phyloP scores from a whole-genome alignment of 2,888 invertebrate species.

The Myopa testacea region DNA sequence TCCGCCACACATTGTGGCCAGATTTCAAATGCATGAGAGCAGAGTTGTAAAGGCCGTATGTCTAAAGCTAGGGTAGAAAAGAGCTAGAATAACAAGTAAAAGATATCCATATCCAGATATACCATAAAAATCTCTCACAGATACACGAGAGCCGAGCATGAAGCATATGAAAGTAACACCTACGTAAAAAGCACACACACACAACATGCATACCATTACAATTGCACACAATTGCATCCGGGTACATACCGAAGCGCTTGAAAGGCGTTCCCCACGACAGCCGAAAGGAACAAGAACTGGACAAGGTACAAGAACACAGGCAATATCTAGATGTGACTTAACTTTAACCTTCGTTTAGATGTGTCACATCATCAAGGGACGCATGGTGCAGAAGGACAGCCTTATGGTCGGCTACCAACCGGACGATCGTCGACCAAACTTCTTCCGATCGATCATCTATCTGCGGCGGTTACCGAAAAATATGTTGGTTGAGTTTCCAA shows the following conservation, averaged over 20 bases:
- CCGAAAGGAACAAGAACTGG: conserved; percentile 82
- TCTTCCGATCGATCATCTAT: conserved; percentile 98
- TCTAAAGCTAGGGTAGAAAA: no score
- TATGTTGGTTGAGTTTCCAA: conserved; percentile 71
- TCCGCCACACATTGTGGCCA: no score
- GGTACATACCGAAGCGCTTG: conserved; percentile 95
- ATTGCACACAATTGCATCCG: no score
- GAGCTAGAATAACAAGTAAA: no score
- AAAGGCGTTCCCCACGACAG: conserved; percentile 80
- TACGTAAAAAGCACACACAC: no score
- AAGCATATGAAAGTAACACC: no score
- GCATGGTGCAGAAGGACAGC: conserved; percentile 98
- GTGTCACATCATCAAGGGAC: conserved; percentile 94
- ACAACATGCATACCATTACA: no score
- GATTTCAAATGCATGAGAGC: no score
- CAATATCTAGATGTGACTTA: background rate
- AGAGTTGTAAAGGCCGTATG: no score
- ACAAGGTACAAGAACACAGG: conserved; percentile 73
- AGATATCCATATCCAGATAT: no score
- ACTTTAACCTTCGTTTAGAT: conserved; percentile 71
- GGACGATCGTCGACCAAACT: conserved; percentile 95
- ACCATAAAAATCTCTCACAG: no score
- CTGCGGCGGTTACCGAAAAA: conserved; percentile 89
- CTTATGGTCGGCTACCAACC: conserved; percentile 99
- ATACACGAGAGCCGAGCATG: no score